These are phyloP conservation scores for Marmota monax DNA, from an alignment of 2,113 vertebrate genomes.

Conservation along the genomic window DNA sequence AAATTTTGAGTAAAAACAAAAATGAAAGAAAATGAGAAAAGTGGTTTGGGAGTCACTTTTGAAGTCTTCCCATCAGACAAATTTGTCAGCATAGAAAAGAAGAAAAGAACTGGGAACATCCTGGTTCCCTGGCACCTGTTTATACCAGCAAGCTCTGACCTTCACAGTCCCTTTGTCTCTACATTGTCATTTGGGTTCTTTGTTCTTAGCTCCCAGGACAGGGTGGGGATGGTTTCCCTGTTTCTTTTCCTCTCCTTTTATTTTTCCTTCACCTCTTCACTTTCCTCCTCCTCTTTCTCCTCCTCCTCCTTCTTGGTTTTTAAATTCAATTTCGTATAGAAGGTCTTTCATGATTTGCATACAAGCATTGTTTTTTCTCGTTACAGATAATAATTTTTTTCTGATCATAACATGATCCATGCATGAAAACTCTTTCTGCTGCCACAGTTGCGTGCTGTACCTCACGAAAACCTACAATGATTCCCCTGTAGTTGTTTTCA, in stretches of 20 bases:
- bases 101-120: not conserved
- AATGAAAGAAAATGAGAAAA: not conserved
- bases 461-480: not conserved
- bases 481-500: not conserved
- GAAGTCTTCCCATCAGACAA: constrained; percentile 20
- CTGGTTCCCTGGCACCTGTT: not conserved
- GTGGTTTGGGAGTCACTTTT: not conserved
- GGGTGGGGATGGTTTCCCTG: not conserved
- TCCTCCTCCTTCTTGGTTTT: constrained; percentile 2
- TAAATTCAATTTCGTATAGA: not conserved
- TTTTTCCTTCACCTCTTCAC: not conserved
- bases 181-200: not conserved
- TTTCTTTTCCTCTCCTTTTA: not conserved
- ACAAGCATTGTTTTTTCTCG: not conserved
- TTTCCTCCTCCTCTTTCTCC: not conserved
- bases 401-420: not conserved
- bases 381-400: not conserved
- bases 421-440: not conserved
- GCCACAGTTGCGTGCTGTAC: not conserved
- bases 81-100: not conserved
- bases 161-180: accelerated
- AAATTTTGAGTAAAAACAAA: not conserved
- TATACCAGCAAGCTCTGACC: not conserved
- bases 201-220: not conserved
- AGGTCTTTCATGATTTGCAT: not conserved